Evolutionary conservation across 2,888 invertebrate species (phyloP), one percentile per base, ranked within the genome.

Genomic region (Trichopria drosophilae): DNA sequence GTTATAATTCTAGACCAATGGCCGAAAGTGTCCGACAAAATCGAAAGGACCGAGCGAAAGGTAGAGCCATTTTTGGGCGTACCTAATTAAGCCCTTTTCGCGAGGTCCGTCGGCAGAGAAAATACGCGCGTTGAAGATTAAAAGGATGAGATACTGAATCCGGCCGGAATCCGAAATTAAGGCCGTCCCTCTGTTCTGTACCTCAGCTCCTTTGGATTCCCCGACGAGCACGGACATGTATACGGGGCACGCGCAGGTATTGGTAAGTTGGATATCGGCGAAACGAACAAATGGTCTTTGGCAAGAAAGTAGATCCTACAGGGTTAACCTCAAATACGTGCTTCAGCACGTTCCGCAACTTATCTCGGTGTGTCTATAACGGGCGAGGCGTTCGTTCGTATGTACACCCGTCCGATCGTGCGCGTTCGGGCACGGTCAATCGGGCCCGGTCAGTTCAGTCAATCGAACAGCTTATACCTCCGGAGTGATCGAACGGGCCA

Each of bases 101-200:
- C 29, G 43, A 51, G 52, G 40, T 43, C 34, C 39, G 51, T 50
- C 41, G 46, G 52, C 34, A 48, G 41, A n/a, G n/a, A n/a, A 36
- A 48, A 55, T 42, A 48, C 51, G 37, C 49, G 53, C 52, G 41
- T 48, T 53, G 47, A 34, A 44, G 55, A 50, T 47, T 20, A 47
- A 43, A 49, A 55, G 48, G 53, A 50, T 45, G 53, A 51, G 51
- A 50, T 37, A 46, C 50, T 53, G 52, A 44, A 39, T 51, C 51
- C 48, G 53, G 47, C 37, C 32, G 34, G 58, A 55, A 58, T 58
- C 44, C 54, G 50, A 54, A 56, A 58, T 58, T 56, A 58, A 52
- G n/a, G n/a, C n/a, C n/a, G n/a, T n/a, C n/a, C n/a, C n/a, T n/a
- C n/a, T n/a, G n/a, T n/a, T n/a, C n/a, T n/a, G n/a, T n/a, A n/a